Evolutionary conservation across 2,113 vertebrate species (phyloP), one percentile per base, ranked within the genome.

Genomic region (Eleginops maclovinus): DNA sequence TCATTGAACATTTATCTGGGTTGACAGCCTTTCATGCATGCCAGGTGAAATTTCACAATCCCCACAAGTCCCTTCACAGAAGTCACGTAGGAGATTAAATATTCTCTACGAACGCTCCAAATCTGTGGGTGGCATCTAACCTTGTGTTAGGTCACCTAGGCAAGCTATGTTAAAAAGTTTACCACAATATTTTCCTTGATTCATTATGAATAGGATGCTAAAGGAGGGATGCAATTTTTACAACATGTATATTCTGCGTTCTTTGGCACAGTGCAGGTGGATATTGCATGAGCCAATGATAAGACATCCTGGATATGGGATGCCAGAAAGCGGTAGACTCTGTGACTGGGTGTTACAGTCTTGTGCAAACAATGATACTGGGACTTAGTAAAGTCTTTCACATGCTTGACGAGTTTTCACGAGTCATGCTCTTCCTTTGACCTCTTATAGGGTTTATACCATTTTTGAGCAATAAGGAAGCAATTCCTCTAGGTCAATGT

Each of bases 71-170:
- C 53, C 75, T 63, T 75, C 66, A 22, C 21, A 73, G 50, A 31
- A 58, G 22, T 85, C 83, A 88, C 56, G 22, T 58, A 82, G 68
- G 43, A 66, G 88, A 91, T 93, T 91, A 92, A 92, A 92, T 85
- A 93, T 93, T 92, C 72, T 93, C 87, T 17, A 62, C 0, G 0
- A 74, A 49, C 44, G 66, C 73, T 70, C 55, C 72, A 83, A 83
- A 90, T 79, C 71, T 55, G 40, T 53, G 0, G 22, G 14, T 5
- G 13, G 9, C 47, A 50, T 43, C 51, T 47, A 63, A 74, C 79
- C 55, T 63, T n/a, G 19, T 12, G 26, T 53, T 75, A 43, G 56
- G 58, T 76, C 50, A 58, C 24, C 58, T 13, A 47, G 28, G 0
- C 43, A 58, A 50, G 16, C 1, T 4, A 72, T 49, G 44, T 75